These are phyloP conservation scores for Corythornis cristatus DNA, from an alignment of 2,113 vertebrate genomes.

Conservation along the genomic window DNA sequence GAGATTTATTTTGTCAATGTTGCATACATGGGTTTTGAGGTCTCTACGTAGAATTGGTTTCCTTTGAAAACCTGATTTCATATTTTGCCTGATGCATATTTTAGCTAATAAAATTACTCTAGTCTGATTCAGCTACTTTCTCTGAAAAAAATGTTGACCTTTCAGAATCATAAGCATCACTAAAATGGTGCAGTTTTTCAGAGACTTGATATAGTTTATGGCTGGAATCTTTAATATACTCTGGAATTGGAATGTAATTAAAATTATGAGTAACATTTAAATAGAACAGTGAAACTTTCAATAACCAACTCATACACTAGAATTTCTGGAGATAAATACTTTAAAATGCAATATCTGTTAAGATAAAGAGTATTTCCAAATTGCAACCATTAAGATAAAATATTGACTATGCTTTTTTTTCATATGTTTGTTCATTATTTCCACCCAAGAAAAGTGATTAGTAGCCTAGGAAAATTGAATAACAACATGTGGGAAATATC, in stretches of 20 bases:
- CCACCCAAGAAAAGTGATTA: neutral
- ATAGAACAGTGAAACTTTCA: neutral
- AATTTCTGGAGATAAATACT: neutral
- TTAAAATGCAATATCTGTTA: neutral
- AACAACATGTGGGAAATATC: neutral
- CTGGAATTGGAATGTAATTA: neutral
- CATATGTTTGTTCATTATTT: neutral
- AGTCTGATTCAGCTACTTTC: conserved; percentile 11
- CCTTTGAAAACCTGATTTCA: neutral
- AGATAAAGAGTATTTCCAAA: neutral
- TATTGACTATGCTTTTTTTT: neutral
- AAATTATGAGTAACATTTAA: neutral
- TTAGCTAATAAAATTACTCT: neutral
- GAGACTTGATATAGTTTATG: neutral
- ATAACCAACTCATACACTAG: neutral
- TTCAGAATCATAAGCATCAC: neutral
- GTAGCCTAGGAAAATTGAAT: neutral
- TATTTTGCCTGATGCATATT: neutral
- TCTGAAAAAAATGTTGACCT: conserved; percentile 18
- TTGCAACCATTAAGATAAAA: neutral
- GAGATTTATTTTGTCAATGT: neutral
- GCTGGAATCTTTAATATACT: neutral
- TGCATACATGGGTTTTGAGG: neutral
- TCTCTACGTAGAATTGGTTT: neutral
- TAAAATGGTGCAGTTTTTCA: neutral